Conservation (phyloP, 2,113 vertebrate species). For the Vulpes ferrilata region DNA sequence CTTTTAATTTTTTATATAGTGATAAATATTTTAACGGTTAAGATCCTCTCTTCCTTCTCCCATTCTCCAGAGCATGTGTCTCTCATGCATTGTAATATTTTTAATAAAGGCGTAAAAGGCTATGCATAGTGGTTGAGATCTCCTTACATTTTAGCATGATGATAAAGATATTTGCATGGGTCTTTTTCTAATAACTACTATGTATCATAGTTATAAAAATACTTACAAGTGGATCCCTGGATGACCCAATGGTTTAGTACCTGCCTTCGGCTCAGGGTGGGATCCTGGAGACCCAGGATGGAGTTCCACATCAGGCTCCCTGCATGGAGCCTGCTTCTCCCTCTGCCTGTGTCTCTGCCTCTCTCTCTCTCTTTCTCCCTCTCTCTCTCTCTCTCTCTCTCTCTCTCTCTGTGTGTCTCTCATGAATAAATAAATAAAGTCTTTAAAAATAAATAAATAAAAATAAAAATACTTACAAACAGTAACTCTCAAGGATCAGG, state of each 20-base stretch:
- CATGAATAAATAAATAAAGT: no score
- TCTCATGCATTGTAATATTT: constrained; percentile 33
- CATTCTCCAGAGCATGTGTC: background rate
- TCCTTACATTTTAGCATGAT: background rate
- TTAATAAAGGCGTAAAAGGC: background rate
- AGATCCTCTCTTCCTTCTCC: background rate
- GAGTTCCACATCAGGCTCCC: no score
- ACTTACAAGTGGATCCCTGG: background rate
- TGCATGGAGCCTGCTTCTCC: no score
- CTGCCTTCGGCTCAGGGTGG: no score
- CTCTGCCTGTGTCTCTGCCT: no score
- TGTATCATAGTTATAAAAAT: background rate
- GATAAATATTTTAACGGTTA: constrained; percentile 68
- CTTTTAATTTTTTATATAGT: constrained; percentile 71
- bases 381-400: no score
- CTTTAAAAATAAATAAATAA: no score
- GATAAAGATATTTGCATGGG: background rate
- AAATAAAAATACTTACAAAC: background rate
- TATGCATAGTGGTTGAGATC: background rate
- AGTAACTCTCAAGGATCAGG: background rate
- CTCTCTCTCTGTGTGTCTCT: no score
- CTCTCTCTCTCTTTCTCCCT: no score
- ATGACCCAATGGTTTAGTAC: no score
- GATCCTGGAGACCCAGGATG: no score
- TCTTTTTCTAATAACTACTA: background rate